Evolutionary conservation across 2,888 invertebrate species (phyloP).

Genomic region (Diplolepis rosae): DNA sequence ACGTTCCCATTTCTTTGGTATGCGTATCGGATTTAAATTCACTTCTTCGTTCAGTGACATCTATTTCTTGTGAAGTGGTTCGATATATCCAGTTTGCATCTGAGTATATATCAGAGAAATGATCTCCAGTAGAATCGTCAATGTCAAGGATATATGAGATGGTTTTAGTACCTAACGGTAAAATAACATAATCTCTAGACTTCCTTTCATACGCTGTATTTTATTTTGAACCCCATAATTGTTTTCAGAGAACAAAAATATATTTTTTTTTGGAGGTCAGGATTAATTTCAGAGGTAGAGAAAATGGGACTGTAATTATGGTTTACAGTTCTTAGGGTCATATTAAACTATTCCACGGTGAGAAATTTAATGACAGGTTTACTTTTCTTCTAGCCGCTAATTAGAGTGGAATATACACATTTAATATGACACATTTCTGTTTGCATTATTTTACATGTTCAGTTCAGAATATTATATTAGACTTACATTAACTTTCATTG

Average conservation of each 20-base stretch:
- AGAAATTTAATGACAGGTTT: constrained; percentile 6
- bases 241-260: background rate
- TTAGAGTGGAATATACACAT: background rate
- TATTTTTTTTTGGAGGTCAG: background rate
- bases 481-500: background rate
- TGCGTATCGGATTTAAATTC: background rate
- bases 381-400: background rate
- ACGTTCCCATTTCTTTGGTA: background rate
- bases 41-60: background rate
- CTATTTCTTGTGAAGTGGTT: background rate
- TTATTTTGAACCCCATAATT: background rate
- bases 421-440: background rate
- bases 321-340: background rate
- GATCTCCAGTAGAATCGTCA: background rate
- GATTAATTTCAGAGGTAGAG: background rate
- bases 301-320: background rate
- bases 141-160: background rate
- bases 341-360: background rate
- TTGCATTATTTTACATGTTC: background rate
- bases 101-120: background rate
- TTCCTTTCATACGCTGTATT: background rate
- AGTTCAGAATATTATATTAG: background rate
- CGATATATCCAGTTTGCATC: background rate
- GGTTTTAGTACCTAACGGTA: background rate
- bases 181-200: background rate